A percentile compares a stretch with the other conserved stretches of the same genome.
Conservation (phyloP, 2,113 vertebrate species). For the Hypomesus transpacificus region DNA sequence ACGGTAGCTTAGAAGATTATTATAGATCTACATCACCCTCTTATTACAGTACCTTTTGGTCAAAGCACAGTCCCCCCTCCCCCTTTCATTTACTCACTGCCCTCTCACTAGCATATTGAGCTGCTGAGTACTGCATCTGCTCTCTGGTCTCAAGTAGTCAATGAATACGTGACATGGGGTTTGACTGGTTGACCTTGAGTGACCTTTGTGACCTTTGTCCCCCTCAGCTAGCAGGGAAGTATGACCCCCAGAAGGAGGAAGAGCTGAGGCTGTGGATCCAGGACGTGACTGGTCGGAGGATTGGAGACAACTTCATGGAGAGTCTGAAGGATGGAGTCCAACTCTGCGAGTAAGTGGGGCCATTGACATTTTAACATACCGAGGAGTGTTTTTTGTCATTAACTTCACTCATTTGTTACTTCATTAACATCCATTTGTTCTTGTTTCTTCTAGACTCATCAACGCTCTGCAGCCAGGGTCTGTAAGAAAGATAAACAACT, state of each 20-base stretch:
- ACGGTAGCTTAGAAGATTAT: not conserved
- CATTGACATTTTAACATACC: not conserved
- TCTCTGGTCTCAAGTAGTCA: not conserved
- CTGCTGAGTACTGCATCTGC: not conserved
- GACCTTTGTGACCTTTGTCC: conserved; percentile 25
- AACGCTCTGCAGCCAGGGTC: conserved; percentile 90
- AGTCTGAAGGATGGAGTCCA: conserved; percentile 87
- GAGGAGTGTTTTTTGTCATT: too few species aligned
- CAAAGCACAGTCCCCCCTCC: too few species aligned
- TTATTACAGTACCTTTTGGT: too few species aligned
- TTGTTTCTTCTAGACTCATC: conserved; percentile 76
- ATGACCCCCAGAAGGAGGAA: conserved; percentile 84
- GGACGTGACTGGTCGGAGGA: conserved; percentile 75
- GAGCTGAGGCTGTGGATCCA: conserved; percentile 88
- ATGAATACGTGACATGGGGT: too few species aligned
- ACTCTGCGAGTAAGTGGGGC: conserved; percentile 84
- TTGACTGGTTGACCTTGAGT: too few species aligned
- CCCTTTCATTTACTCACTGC: too few species aligned
- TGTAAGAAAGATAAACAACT: conserved; percentile 83
- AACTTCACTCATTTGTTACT: not conserved
- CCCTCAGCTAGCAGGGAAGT: conserved; percentile 87
- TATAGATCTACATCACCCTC: too few species aligned
- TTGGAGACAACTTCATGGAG: conserved; percentile 89
- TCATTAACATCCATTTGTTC: not conserved
- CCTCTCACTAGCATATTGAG: too few species aligned